These are phyloP conservation scores for Patagioenas fasciata DNA, from an alignment of 2,113 vertebrate species.

Conservation along the genomic window DNA sequence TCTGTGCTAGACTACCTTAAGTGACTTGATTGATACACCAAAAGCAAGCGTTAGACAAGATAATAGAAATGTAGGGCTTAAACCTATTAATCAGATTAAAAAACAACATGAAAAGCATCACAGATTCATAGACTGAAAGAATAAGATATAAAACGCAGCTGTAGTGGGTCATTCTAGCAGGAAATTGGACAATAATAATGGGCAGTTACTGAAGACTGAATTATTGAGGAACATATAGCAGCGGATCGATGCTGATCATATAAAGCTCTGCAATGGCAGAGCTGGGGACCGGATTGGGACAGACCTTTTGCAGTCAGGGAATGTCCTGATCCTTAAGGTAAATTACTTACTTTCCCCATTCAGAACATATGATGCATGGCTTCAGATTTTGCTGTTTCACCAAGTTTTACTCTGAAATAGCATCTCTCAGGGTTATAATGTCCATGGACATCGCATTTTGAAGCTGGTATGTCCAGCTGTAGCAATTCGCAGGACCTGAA, in stretches of 20 bases:
- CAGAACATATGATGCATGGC: not conserved
- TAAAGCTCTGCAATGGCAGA: not conserved
- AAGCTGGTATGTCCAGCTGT: not conserved
- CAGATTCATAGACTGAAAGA: not conserved
- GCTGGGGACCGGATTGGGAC: not conserved
- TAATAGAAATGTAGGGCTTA: conserved; percentile 4
- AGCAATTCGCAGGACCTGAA: not conserved
- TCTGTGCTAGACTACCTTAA: not conserved
- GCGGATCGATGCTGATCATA: not conserved
- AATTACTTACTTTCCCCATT: not conserved
- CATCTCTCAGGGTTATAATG: not conserved
- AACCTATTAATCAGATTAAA: conserved; percentile 51
- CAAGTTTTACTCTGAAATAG: not conserved
- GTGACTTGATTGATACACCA: conserved; percentile 8
- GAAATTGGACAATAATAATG: not conserved
- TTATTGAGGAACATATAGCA: not conserved
- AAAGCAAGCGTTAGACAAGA: conserved; percentile 37
- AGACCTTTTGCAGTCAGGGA: not conserved
- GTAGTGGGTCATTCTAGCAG: not conserved
- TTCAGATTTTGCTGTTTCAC: not conserved
- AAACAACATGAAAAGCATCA: conserved; percentile 6
- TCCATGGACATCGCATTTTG: not conserved
- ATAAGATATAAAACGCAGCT: not conserved
- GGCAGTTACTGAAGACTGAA: not conserved
- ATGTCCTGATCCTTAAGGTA: not conserved